Evolutionary conservation across 2,888 invertebrate genomes (phyloP).

Genomic region (Steinernema scapterisci): DNA sequence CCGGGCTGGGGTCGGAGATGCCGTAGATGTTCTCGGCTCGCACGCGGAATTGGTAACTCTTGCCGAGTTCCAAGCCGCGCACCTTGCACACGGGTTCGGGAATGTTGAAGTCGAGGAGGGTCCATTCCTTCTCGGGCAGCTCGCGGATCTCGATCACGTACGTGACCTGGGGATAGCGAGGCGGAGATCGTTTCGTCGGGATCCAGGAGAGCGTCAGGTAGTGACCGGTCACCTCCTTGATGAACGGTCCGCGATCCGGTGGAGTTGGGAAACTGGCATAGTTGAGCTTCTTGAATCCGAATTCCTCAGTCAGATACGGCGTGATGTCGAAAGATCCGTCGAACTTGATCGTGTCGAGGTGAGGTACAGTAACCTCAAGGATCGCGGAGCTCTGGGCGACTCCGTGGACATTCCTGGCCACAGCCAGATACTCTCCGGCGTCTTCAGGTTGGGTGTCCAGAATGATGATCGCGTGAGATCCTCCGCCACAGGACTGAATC

Average conservation of each 20-base stretch:
- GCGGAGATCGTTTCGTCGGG: constrained; percentile 85
- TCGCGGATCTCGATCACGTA: constrained; percentile 94
- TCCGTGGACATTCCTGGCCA: constrained; percentile 64
- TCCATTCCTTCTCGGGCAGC: constrained; percentile 89
- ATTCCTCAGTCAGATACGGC: constrained; percentile 67
- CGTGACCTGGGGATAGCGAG: constrained; percentile 82
- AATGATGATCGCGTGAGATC: constrained; percentile 66
- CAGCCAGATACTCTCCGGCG: constrained; percentile 65
- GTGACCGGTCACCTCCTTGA: constrained; percentile 87
- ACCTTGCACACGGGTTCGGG: constrained; percentile 88
- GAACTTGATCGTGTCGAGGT: constrained; percentile 66
- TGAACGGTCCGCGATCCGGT: constrained; percentile 85
- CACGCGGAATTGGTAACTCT: constrained; percentile 92
- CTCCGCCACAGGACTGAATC: constrained; percentile 68
- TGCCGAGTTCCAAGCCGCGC: constrained; percentile 84
- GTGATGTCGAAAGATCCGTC: constrained; percentile 63
- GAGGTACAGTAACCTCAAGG: constrained; percentile 66
- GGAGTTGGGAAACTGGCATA: constrained; percentile 77
- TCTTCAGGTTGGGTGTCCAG: constrained; percentile 64
- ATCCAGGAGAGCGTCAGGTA: constrained; percentile 89
- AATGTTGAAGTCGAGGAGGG: constrained; percentile 74
- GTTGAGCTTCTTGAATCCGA: constrained; percentile 65
- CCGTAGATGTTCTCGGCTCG: constrained; percentile 96
- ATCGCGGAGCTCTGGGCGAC: constrained; percentile 63
- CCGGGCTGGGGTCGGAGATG: constrained; percentile 92